Percentiles rank a stretch among this genome's conserved stretches.
phyloP scores from a whole-genome alignment of 2,888 invertebrate genomes.

The Drosophila borborema region DNA sequence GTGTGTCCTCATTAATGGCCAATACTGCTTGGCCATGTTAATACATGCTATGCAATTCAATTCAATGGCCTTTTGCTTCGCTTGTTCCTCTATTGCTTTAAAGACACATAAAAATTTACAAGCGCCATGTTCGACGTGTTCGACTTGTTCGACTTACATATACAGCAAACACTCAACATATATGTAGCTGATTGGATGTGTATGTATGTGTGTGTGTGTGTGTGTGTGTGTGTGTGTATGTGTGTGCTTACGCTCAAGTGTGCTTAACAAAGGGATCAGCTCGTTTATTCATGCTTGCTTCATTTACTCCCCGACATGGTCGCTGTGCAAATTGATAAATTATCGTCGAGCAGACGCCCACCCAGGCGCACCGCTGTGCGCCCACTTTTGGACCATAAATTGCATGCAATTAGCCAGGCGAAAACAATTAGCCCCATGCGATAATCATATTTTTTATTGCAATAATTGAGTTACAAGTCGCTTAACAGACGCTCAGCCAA shows the following conservation, averaged over 20 bases:
- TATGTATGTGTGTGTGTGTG: not conserved
- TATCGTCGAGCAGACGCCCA: constrained; percentile 50
- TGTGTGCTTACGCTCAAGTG: constrained; percentile 57
- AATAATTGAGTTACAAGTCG: constrained; percentile 52
- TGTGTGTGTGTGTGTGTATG: constrained; percentile 10
- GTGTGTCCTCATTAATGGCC: constrained; percentile 41
- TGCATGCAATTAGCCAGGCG: constrained; percentile 70
- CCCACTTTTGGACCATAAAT: constrained; percentile 46
- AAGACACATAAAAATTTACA: constrained; percentile 67
- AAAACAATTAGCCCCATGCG: constrained; percentile 73
- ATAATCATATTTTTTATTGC: constrained; percentile 61
- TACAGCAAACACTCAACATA: constrained; percentile 3
- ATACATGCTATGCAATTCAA: constrained; percentile 66
- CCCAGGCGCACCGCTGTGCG: constrained; percentile 6
- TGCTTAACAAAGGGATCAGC: constrained; percentile 77
- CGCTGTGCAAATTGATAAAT: constrained; percentile 75
- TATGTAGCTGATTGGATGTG: not conserved
- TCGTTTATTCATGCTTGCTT: constrained; percentile 59
- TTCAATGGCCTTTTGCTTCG: constrained; percentile 20
- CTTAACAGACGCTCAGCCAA: constrained; percentile 15
- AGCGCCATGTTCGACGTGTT: constrained; percentile 37
- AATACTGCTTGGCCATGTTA: constrained; percentile 42
- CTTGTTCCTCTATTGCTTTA: constrained; percentile 63
- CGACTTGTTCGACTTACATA: not conserved
- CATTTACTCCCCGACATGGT: constrained; percentile 62